Evolutionary conservation across 2,113 vertebrate genomes (phyloP).

Genomic region (Peromyscus leucopus): DNA sequence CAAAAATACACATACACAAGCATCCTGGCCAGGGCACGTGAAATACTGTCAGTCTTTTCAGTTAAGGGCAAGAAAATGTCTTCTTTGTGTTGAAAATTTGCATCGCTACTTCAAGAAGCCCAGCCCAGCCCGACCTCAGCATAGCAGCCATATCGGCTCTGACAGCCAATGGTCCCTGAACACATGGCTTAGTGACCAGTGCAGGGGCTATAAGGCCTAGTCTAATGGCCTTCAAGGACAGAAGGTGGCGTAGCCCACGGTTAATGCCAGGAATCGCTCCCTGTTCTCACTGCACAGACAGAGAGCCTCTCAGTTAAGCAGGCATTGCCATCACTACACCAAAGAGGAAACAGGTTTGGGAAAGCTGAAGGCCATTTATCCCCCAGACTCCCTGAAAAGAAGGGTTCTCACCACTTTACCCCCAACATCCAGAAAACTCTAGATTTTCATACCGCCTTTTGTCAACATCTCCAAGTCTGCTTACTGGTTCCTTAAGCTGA

Average conservation of each 20-base stretch:
- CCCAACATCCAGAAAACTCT: background rate
- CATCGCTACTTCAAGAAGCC: background rate
- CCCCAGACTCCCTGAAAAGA: background rate
- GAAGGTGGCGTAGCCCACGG: background rate
- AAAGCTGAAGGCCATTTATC: background rate
- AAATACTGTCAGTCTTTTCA: constrained; percentile 32
- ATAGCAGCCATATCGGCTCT: background rate
- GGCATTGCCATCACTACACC: background rate
- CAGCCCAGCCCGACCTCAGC: background rate
- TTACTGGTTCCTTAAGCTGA: background rate
- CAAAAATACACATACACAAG: constrained; percentile 53
- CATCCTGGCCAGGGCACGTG: background rate
- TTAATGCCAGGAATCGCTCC: background rate
- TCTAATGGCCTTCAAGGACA: background rate
- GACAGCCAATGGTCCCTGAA: background rate
- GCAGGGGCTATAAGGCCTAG: background rate
- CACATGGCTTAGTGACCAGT: background rate
- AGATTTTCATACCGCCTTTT: background rate
- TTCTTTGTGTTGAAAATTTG: constrained; percentile 12
- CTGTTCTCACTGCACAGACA: background rate
- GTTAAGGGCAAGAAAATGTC: background rate
- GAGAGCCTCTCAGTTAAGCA: background rate
- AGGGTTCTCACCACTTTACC: background rate
- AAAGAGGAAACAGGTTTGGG: background rate
- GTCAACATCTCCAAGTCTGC: background rate